Percentiles rank a stretch among this genome's conserved stretches.
These are phyloP conservation scores for Pseudochirops cupreus DNA, from an alignment of 2,797 vertebrate genomes.

Conservation along the genomic window DNA sequence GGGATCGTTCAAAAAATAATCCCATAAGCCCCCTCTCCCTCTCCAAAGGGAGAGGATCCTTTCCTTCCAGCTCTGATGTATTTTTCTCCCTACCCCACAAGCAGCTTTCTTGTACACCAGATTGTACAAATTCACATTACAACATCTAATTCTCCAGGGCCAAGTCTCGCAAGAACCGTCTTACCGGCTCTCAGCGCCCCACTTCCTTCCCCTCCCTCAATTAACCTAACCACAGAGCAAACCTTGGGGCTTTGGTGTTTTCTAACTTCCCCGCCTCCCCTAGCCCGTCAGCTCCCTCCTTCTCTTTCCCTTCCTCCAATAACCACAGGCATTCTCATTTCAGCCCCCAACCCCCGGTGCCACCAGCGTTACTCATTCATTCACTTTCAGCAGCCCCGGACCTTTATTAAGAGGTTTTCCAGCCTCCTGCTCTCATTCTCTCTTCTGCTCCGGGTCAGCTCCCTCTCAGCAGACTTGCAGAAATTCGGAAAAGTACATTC, in stretches of 20 bases:
- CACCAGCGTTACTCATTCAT: slow-evolving; percentile 89
- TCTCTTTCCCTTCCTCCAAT: slow-evolving; percentile 73
- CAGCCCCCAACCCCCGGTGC: slow-evolving; percentile 78
- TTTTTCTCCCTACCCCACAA: not conserved
- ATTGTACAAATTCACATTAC: not conserved
- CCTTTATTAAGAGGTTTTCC: slow-evolving; percentile 86
- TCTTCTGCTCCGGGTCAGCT: slow-evolving; percentile 44
- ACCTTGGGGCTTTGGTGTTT: slow-evolving; percentile 73
- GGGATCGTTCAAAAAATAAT: not conserved
- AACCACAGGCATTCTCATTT: slow-evolving; percentile 84
- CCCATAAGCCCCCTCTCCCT: not conserved
- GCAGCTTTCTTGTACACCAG: not conserved
- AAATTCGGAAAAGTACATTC: slow-evolving; percentile 47
- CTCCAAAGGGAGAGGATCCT: not conserved
- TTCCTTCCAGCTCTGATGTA: slow-evolving; percentile 9
- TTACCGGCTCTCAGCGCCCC: slow-evolving; percentile 46
- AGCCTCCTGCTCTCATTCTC: slow-evolving; percentile 68
- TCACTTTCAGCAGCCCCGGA: slow-evolving; percentile 77
- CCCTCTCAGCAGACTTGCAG: not conserved
- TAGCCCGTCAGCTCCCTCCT: slow-evolving; percentile 60
- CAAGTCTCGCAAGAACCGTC: slow-evolving; percentile 30
- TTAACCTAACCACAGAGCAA: slow-evolving; percentile 70
- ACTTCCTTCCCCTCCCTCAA: slow-evolving; percentile 34
- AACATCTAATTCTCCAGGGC: not conserved
- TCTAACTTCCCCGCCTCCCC: slow-evolving; percentile 74